Conservation (phyloP, 2,797 vertebrate genomes). For the Lithobates pipiens region DNA sequence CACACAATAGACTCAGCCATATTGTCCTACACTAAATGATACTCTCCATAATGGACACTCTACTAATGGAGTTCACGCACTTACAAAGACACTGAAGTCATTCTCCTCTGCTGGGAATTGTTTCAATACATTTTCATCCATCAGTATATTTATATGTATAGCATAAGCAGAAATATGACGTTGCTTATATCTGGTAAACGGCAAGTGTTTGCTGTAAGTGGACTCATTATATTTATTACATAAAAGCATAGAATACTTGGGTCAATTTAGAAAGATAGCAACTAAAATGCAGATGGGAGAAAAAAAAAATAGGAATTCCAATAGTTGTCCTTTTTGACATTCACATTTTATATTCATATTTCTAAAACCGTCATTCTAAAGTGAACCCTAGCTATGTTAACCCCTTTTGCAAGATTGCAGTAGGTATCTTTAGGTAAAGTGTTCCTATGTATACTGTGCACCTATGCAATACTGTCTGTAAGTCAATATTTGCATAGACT, state of each 20-base stretch:
- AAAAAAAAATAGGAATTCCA: not conserved
- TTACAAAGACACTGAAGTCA: not conserved
- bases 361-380: too few relatives aligned
- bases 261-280: not conserved
- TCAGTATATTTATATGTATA: not conserved
- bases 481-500: too few relatives aligned
- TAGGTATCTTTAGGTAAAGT: too few relatives aligned
- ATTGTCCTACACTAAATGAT: not conserved
- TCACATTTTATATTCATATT: too few relatives aligned
- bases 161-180: not conserved
- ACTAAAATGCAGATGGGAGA: not conserved
- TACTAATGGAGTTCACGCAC: not conserved
- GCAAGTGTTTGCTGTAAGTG: not conserved
- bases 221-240: not conserved
- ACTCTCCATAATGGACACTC: not conserved
- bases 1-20: not conserved
- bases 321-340: not conserved
- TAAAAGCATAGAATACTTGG: not conserved
- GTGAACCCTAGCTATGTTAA: too few relatives aligned
- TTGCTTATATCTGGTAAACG: not conserved
- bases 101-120: conserved; percentile 1
- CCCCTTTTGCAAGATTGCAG: too few relatives aligned
- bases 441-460: too few relatives aligned
- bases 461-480: too few relatives aligned
- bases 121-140: not conserved